Base-by-base conservation (phyloP, 2,888 invertebrate species). In the Athalia rosae region DNA sequence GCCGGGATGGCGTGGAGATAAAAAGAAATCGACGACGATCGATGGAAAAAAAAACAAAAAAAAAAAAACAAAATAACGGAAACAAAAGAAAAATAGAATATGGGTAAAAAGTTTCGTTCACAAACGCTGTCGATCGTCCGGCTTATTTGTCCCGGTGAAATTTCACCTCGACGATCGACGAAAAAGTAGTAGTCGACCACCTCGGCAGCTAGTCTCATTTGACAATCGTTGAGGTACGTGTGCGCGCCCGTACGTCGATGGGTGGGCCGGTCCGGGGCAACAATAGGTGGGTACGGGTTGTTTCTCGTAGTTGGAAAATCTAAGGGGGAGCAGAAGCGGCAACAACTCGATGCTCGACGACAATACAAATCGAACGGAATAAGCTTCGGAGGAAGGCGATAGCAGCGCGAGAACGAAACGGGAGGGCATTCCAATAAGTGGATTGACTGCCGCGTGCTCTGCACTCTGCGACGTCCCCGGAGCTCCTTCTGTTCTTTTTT, bases 391-490 rank as follows among this genome's bases (percentile, higher is more conserved):
- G 77, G 81, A 79, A 83, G 81, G 79, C 81, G 83, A 83, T 79
- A 81, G 82, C 81, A 69, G 79, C 81, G 82, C 81, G 84, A 83
- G 82, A 85, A 85, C 81, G 82, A 82, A 79, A 83, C 83, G 81
- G 83, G 80, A 82, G 80, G 61, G 84, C 83, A 86, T 85, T 86
- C 84, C 86, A 87, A 87, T 87, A 86, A 85, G 86, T 88, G 85
- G 85, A 88, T 87, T 86, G 87, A 87, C 87, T 87, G 82, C 81
- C 81, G 83, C 82, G 80, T 82, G 81, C 82, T 85, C 81, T 78
- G 80, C 79, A 79, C 80, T 81, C 82, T 73, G 48, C 71, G 58
- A 71, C 41, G 71, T 71, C 71, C 71, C 69, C 71, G 45, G 58
- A 71, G 71, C 71, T 71, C 9, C 45, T 56, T 71, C 74, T 76